phyloP scores from a whole-genome alignment of 2,797 vertebrate genomes.

The Mormyrus proboscirostris region DNA sequence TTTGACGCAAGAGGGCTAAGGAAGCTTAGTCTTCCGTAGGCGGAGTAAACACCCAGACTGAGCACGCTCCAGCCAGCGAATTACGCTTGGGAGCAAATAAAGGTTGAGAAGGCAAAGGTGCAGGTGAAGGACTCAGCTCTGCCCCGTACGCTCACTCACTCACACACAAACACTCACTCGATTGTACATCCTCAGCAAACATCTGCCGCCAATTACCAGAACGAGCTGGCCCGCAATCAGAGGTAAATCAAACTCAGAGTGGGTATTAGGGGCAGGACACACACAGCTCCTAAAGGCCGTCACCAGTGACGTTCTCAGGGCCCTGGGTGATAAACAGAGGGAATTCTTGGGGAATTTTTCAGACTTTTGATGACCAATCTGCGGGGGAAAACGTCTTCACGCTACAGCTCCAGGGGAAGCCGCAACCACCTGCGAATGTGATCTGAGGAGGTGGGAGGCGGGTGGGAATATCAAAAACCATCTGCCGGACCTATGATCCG shows the following conservation, averaged over 20 bases:
- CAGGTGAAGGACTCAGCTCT: neutral
- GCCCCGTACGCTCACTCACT: neutral
- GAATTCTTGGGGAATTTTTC: neutral
- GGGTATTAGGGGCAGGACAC: neutral
- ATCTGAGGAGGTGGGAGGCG: neutral
- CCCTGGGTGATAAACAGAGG: neutral
- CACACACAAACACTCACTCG: neutral
- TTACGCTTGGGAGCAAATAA: neutral
- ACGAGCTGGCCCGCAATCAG: neutral
- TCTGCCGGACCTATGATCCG: neutral
- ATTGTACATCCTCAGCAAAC: neutral
- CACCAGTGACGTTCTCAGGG: conserved; percentile 37
- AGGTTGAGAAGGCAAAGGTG: conserved; percentile 19
- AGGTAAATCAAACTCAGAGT: conserved; percentile 10
- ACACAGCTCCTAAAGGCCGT: conserved; percentile 40
- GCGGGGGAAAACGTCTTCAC: neutral
- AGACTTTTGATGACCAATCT: neutral
- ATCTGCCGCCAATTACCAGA: conserved; percentile 22
- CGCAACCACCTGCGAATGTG: neutral
- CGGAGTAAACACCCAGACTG: conserved; percentile 18
- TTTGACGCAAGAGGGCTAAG: conserved; percentile 1
- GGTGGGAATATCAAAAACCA: neutral
- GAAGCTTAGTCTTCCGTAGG: conserved; percentile 27
- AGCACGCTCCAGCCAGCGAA: neutral
- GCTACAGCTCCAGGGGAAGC: neutral